Evolutionary conservation across 1,140 invertebrate species (phyloP).

Genomic region (Lasaia peninsularis): DNA sequence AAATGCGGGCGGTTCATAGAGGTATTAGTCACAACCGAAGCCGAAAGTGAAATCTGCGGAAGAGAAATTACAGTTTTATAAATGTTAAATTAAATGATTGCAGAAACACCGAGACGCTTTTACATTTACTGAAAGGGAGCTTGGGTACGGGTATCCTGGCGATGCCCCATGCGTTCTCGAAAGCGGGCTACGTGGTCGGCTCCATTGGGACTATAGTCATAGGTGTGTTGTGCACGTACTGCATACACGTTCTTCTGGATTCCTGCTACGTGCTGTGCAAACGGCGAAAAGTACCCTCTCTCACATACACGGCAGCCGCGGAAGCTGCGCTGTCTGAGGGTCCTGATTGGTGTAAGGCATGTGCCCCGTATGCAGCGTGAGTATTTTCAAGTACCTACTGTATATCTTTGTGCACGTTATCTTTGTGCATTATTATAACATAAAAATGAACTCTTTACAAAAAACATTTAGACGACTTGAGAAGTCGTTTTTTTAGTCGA

Average conservation of each 20-base stretch:
- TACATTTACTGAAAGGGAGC: slow-evolving; percentile 83
- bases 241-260: slow-evolving; percentile 83
- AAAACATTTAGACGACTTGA: too few relatives aligned
- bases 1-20: too few relatives aligned
- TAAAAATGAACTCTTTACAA: too few relatives aligned
- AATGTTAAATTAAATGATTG: slow-evolving; percentile 25
- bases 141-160: slow-evolving; percentile 87
- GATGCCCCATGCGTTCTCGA: slow-evolving; percentile 85
- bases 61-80: too few relatives aligned
- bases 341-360: slow-evolving; percentile 78
- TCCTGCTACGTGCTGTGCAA: slow-evolving; percentile 71
- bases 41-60: too few relatives aligned
- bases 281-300: slow-evolving; percentile 78
- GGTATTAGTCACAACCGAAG: too few relatives aligned
- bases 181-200: slow-evolving; percentile 83
- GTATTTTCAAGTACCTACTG: slow-evolving; percentile 25
- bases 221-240: slow-evolving; percentile 83
- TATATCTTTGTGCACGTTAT: too few relatives aligned
- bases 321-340: slow-evolving; percentile 84
- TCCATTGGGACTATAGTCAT: slow-evolving; percentile 79
- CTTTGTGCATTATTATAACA: too few relatives aligned
- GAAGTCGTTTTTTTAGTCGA: too few relatives aligned
- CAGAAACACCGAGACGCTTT: slow-evolving; percentile 81
- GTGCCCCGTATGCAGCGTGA: slow-evolving; percentile 79
- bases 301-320: slow-evolving; percentile 85